Percentiles rank a stretch among this genome's conserved stretches.
Conservation (phyloP, 2,888 invertebrate genomes). For the Amblyteles armatorius region DNA sequence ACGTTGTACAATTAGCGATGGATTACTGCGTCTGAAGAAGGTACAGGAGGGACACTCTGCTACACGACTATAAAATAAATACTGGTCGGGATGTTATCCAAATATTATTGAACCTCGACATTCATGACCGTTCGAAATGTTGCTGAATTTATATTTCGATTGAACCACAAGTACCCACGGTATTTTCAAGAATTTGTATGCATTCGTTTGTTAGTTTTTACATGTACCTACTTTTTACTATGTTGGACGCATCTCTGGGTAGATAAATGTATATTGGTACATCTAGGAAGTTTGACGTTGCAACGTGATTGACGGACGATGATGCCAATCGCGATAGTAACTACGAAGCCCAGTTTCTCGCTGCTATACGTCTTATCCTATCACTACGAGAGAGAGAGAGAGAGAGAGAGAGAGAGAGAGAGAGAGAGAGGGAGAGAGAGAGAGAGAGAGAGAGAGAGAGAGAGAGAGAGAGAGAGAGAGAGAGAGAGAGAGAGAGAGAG, state of each 20-base stretch:
- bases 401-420: no score
- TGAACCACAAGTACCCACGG: no score
- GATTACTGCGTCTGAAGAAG: conserved; percentile 56
- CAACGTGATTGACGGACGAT: conserved; percentile 37
- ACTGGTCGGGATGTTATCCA: conserved; percentile 25
- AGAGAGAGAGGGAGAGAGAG: no score
- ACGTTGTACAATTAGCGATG: conserved; percentile 67
- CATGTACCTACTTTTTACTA: not conserved
- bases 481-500: no score
- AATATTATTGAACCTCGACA: conserved; percentile 21
- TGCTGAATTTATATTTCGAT: not conserved
- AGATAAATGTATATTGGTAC: not conserved
- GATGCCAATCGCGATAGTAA: conserved; percentile 21
- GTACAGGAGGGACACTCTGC: conserved; percentile 29
- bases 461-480: no score
- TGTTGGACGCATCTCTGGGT: not conserved
- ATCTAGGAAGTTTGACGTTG: conserved; percentile 4
- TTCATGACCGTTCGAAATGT: not conserved
- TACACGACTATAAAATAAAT: conserved; percentile 36
- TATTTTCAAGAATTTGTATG: not conserved
- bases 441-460: no score
- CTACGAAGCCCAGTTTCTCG: conserved; percentile 10
- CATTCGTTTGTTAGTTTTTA: not conserved
- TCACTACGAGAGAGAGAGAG: not conserved
- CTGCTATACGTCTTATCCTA: not conserved